phyloP scores from a whole-genome alignment of 2,797 vertebrate species.

The Ctenopoma multispine region DNA sequence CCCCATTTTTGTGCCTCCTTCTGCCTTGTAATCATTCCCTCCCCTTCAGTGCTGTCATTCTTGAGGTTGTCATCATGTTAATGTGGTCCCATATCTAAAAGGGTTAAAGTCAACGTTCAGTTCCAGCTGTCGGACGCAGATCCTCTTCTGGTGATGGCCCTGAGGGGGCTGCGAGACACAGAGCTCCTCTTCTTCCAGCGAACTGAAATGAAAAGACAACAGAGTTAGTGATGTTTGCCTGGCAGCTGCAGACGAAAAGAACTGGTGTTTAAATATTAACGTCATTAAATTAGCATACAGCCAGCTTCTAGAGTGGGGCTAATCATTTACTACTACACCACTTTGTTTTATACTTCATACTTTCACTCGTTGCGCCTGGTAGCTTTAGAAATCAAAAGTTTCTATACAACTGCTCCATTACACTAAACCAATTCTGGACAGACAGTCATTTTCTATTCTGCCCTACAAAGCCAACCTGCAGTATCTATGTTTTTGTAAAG shows the following conservation, averaged over 20 bases:
- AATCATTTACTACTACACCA: constrained; percentile 9
- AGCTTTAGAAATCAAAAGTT: background rate
- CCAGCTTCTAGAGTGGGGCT: background rate
- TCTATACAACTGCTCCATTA: background rate
- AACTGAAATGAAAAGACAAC: constrained; percentile 63
- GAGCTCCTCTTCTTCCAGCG: constrained; percentile 86
- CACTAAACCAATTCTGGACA: background rate
- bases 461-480: background rate
- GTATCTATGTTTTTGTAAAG: background rate
- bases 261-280: constrained; percentile 24
- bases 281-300: background rate
- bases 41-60: constrained; percentile 30
- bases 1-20: constrained; percentile 18
- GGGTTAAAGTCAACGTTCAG: constrained; percentile 54
- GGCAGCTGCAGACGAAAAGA: constrained; percentile 15
- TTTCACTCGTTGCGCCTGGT: background rate
- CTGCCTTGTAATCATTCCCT: constrained; percentile 23
- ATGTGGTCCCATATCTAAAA: constrained; percentile 3
- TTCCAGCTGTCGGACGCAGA: constrained; percentile 81
- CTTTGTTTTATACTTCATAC: background rate
- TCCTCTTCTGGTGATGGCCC: constrained; percentile 79
- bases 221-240: constrained; percentile 5
- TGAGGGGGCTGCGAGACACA: constrained; percentile 82
- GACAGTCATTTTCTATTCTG: background rate
- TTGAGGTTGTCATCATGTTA: constrained; percentile 42